Percentiles rank a stretch among this genome's conserved stretches.
phyloP scores from a whole-genome alignment of 2,888 invertebrate genomes.

The Plagiodera versicolora region DNA sequence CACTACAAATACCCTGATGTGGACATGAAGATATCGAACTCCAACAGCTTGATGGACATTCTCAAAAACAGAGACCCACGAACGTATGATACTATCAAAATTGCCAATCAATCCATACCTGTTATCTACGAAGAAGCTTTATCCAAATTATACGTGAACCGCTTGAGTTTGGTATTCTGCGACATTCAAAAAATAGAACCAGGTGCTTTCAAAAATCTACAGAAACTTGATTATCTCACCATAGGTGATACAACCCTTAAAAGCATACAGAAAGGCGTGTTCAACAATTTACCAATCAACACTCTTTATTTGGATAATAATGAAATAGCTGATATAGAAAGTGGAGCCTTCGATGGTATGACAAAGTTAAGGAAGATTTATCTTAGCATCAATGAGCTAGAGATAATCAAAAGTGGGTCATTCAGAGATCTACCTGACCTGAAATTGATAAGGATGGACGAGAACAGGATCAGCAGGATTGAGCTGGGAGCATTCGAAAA shows the following conservation, averaged over 20 bases:
- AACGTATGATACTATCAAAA: slow-evolving; percentile 18
- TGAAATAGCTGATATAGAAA: slow-evolving; percentile 13
- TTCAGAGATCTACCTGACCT: slow-evolving; percentile 19
- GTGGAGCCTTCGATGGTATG: slow-evolving; percentile 20
- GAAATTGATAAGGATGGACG: slow-evolving; percentile 13
- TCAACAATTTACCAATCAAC: slow-evolving; percentile 4
- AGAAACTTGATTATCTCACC: slow-evolving; percentile 12
- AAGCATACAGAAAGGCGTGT: background rate
- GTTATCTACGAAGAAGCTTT: slow-evolving; percentile 14
- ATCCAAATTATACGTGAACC: background rate
- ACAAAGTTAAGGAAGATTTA: slow-evolving; percentile 11
- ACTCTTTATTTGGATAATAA: slow-evolving; percentile 13
- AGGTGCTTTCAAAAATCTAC: slow-evolving; percentile 8
- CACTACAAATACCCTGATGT: background rate
- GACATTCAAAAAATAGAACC: slow-evolving; percentile 4
- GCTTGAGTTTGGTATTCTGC: slow-evolving; percentile 6
- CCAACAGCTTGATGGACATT: slow-evolving; percentile 13
- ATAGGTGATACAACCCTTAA: slow-evolving; percentile 5
- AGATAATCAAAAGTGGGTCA: slow-evolving; percentile 6
- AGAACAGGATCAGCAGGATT: slow-evolving; percentile 17
- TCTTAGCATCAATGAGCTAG: slow-evolving; percentile 16
- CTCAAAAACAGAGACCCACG: slow-evolving; percentile 10
- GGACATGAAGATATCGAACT: background rate
- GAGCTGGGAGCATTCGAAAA: slow-evolving; percentile 19
- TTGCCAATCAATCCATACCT: slow-evolving; percentile 14